Conservation (phyloP, 2,888 invertebrate species). For the Entomobrya proxima region DNA sequence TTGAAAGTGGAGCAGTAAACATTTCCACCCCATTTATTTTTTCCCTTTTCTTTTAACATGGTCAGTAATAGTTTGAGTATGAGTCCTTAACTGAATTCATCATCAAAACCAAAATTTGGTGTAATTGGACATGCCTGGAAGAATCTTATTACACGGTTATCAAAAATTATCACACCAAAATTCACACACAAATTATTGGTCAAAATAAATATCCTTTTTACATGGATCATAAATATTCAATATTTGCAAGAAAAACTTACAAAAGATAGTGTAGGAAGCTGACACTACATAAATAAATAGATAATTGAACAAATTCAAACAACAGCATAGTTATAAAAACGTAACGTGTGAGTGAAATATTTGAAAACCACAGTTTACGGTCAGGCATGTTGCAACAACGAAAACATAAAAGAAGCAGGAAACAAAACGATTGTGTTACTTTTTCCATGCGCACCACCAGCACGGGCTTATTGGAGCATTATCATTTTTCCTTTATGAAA, state of each 20-base stretch:
- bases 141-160: constrained; percentile 19
- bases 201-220: background rate
- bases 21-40: background rate
- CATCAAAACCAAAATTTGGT: background rate
- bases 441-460: constrained; percentile 14
- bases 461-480: constrained; percentile 31
- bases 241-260: background rate
- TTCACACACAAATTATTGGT: constrained; percentile 18
- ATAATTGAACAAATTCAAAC: background rate
- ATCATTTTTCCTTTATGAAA: constrained; percentile 25
- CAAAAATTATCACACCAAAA: background rate
- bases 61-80: background rate
- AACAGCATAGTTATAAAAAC: background rate
- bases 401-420: constrained; percentile 1
- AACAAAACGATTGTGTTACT: constrained; percentile 33
- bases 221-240: constrained; percentile 38
- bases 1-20: background rate
- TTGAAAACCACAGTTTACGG: background rate
- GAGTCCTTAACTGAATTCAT: background rate
- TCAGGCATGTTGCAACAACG: constrained; percentile 29
- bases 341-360: background rate
- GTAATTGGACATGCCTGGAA: constrained; percentile 47
- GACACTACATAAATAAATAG: background rate
- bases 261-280: background rate
- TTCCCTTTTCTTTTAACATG: background rate